Base-by-base conservation (phyloP, 2,888 invertebrate species). In the Pterostichus niger region DNA sequence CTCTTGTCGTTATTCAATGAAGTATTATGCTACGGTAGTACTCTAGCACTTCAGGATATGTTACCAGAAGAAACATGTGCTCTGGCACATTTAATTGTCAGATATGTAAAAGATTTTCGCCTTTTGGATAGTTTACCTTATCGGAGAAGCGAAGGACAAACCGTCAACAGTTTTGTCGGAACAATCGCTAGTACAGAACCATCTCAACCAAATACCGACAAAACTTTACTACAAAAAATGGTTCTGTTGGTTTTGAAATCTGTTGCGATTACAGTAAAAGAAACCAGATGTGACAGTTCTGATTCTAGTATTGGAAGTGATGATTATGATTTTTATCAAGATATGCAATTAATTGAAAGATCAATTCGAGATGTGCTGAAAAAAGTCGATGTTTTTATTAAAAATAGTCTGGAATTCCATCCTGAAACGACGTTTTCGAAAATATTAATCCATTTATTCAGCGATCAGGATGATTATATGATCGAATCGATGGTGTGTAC, bases 401-500 rank as follows among this genome's bases (percentile, higher is more conserved):
- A 97, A 87, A 93, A 94, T 84, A 92, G 94, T 83, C 90, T 96
- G 85, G 96, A 96, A 84, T 97, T 96, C 88, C 96, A 97, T 90
- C 97, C 97, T 0, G 96, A 96, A 88, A 96, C 96, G 85, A 95
- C 96, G 17, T 94, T 97, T 85, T 96, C 96, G 0, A 96, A 97
- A 90, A 96, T 97, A 92, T 92, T 97, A 76, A 95, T 97, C 83
- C 96, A 96, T 89, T 91, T 97, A 83, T 97, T 97, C 87, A 95
- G 95, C 86, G 97, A 97, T 89, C 97, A 97, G 89, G 97, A 97
- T 88, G 97, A 97, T 89, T 96, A 96, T 87, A 90, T 97, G 86
- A 96, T 97, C 83, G 97, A 97, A 91, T 95, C 96, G 2, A 97
- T 97, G 97, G 96, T 97, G 6, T 97, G 97, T 89, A 96, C 96